phyloP scores from a whole-genome alignment of 2,888 invertebrate species.

The Heliconius ethilla region DNA sequence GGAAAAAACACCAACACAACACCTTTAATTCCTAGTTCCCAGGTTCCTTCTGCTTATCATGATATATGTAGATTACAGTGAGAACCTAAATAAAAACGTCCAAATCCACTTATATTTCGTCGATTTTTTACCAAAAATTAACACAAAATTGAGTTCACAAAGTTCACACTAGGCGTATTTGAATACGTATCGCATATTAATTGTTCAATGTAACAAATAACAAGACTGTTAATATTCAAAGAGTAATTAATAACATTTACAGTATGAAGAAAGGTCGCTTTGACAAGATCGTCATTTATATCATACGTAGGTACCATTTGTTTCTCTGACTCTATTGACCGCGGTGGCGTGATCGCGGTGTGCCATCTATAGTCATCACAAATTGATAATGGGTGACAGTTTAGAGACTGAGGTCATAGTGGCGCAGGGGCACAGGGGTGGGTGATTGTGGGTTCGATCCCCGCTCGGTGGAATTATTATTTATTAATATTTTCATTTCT shows the following conservation, averaged over 20 bases:
- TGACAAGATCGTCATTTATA: slow-evolving; percentile 8
- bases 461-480: no score
- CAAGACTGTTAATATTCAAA: neutral
- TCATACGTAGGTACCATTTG: neutral
- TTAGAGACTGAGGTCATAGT: neutral
- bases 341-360: slow-evolving; percentile 46
- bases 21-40: no score
- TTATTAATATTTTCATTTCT: no score
- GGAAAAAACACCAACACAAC: no score
- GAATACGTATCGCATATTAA: neutral
- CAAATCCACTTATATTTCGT: no score
- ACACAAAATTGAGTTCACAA: no score
- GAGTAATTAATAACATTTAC: neutral
- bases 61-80: no score
- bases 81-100: no score
- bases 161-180: neutral
- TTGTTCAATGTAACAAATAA: neutral
- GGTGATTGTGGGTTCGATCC: no score
- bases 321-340: slow-evolving; percentile 39
- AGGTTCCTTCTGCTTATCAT: no score
- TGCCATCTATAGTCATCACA: slow-evolving; percentile 42
- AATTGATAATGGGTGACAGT: slow-evolving; percentile 38
- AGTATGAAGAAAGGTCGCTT: neutral
- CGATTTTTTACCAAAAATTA: no score
- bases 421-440: no score